Percentiles rank a stretch among this genome's conserved stretches.
These are phyloP conservation scores for Perognathus longimembris DNA, from an alignment of 2,113 vertebrate genomes.

Conservation along the genomic window DNA sequence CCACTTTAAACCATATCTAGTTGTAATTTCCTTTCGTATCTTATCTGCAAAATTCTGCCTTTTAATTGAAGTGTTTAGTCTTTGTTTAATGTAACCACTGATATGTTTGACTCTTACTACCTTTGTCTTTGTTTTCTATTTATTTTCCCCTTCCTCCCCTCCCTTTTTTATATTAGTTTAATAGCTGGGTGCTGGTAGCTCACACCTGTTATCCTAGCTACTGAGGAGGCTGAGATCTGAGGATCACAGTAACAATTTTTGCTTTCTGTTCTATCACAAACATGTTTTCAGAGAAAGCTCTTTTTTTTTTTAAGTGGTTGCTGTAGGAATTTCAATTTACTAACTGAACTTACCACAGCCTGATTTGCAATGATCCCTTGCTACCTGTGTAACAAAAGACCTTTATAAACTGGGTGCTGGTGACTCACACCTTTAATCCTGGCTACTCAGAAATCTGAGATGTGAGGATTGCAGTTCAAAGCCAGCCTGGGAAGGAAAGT, in stretches of 20 bases:
- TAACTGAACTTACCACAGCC: not conserved
- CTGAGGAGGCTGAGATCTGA: too few relatives aligned
- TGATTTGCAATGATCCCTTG: not conserved
- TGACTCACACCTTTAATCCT: too few relatives aligned
- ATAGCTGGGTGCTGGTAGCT: too few relatives aligned
- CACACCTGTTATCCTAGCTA: too few relatives aligned
- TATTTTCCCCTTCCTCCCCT: not conserved
- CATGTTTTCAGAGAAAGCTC: not conserved
- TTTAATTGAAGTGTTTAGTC: not conserved
- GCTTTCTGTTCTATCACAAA: not conserved
- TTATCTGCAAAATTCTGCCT: constrained; percentile 35
- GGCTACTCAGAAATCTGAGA: too few relatives aligned
- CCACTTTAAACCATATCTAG: not conserved
- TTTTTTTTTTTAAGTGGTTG: not conserved
- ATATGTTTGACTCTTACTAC: not conserved
- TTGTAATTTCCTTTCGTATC: not conserved
- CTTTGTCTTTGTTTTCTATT: not conserved
- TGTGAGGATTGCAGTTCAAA: too few relatives aligned
- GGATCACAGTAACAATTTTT: not conserved
- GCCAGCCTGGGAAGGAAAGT: too few relatives aligned
- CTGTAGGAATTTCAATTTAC: not conserved
- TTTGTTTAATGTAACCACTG: not conserved
- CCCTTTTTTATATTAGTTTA: constrained; percentile 6
- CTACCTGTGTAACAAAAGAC: not conserved
- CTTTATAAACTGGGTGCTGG: too few relatives aligned